Evolutionary conservation across 2,797 vertebrate species (phyloP), one percentile per base, ranked within the genome.

Genomic region (Coilia nasus): DNA sequence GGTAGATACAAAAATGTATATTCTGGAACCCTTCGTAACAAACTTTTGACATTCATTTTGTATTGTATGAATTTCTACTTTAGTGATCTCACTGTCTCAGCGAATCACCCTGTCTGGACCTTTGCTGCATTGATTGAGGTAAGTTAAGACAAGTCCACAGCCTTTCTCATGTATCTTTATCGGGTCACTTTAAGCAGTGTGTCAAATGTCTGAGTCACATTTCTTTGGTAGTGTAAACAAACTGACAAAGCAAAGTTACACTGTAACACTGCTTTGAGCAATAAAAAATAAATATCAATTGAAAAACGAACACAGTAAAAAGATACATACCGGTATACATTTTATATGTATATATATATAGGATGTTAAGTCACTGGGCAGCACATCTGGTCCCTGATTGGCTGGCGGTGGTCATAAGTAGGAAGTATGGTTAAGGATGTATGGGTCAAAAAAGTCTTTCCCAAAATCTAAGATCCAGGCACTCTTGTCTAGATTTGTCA

Each of bases 281-380:
- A n/a, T 0, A 78, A 41, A 9, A 78, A 78, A 78, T 44, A 78
- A 78, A 78, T 41, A 44, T 17, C 14, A 15, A 41, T 21, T 78
- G 17, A 41, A 78, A 78, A 54, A n/a, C n/a, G n/a, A n/a, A 41
- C 35, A 19, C 35, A 21, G 31, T 78, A 35, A 15, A 84, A 90
- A 89, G 15, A 71, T 47, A 62, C n/a, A n/a, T n/a, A n/a, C n/a
- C n/a, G n/a, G n/a, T n/a, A n/a, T n/a, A n/a, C n/a, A n/a, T n/a
- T n/a, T n/a, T 82, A 46, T 91, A 87, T 90, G 60, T 83, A n/a
- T n/a, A n/a, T n/a, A n/a, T n/a, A n/a, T n/a, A n/a, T n/a, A 90
- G 88, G 88, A 92, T 92, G 88, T 90, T 90, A 85, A 83, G 25
- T 87, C 84, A 86, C 82, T 44, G 14, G 17, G 62, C 86, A 19